Percentiles rank a stretch among this genome's conserved stretches.
Evolutionary conservation across 1,140 invertebrate genomes (phyloP).

Genomic region (Drosophila micromelanica): DNA sequence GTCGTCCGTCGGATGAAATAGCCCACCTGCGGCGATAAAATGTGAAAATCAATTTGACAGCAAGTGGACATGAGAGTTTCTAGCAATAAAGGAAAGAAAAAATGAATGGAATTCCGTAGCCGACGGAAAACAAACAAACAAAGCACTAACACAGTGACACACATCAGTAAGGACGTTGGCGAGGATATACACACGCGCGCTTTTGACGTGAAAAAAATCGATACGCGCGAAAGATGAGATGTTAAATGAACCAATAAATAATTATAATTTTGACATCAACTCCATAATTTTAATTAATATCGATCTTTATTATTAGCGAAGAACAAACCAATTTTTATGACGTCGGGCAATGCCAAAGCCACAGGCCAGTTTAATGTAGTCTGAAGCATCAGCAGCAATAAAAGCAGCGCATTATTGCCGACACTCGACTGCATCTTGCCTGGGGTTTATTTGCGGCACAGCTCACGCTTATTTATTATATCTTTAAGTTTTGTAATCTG

Average conservation of each 20-base stretch:
- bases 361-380: constrained; percentile 29
- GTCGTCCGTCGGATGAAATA: constrained; percentile 90
- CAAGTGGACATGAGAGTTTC: constrained; percentile 2
- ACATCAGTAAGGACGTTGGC: constrained; percentile 21
- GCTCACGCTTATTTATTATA: neutral
- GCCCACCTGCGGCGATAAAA: constrained; percentile 88
- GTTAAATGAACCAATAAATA: neutral
- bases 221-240: constrained; percentile 54
- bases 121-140: constrained; percentile 55
- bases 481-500: constrained; percentile 6
- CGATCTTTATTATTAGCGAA: neutral
- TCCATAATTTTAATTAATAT: neutral
- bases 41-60: constrained; percentile 14
- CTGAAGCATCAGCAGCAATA: constrained; percentile 50
- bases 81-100: neutral
- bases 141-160: constrained; percentile 37
- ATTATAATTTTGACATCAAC: neutral
- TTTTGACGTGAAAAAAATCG: constrained; percentile 76
- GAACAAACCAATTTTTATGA: constrained; percentile 80
- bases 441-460: neutral
- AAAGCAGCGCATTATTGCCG: constrained; percentile 18
- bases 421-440: constrained; percentile 43
- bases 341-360: constrained; percentile 63
- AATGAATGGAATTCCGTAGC: neutral
- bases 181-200: constrained; percentile 49